These are phyloP conservation scores for Endotricha flammealis DNA, from an alignment of 2,888 invertebrate genomes.

Conservation along the genomic window DNA sequence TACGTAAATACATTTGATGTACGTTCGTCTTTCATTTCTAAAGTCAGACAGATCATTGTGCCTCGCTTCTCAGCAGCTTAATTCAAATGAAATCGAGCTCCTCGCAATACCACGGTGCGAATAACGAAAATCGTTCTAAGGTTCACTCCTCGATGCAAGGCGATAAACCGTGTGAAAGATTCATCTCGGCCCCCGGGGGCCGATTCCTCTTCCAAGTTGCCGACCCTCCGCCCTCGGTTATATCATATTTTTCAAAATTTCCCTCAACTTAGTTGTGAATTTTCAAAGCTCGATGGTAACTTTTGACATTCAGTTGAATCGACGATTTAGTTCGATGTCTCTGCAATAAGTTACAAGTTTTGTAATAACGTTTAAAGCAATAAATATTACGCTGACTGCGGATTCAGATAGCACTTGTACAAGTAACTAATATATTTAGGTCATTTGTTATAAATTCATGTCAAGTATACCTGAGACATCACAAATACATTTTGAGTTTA, in stretches of 20 bases:
- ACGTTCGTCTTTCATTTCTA: too few relatives aligned
- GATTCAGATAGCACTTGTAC: neutral
- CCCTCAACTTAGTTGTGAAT: conserved; percentile 46
- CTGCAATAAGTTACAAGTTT: conserved; percentile 6
- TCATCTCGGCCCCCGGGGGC: conserved; percentile 68
- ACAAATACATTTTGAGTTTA: neutral
- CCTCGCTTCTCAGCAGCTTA: conserved; percentile 13
- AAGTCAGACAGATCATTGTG: conserved; percentile 11
- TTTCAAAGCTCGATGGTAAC: conserved; percentile 35
- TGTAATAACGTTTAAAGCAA: conserved; percentile 2
- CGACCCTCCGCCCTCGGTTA: conserved; percentile 55
- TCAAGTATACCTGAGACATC: too few relatives aligned
- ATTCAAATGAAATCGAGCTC: conserved; percentile 8
- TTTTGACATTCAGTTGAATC: conserved; percentile 54
- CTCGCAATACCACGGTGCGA: conserved; percentile 12
- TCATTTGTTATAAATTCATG: too few relatives aligned
- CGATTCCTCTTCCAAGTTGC: conserved; percentile 69
- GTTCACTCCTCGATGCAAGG: conserved; percentile 65
- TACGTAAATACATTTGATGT: conserved; percentile 2
- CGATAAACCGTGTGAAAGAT: conserved; percentile 74
- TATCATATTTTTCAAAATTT: conserved; percentile 73
- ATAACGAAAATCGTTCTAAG: conserved; percentile 36
- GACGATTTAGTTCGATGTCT: conserved; percentile 32
- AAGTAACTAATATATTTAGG: too few relatives aligned
- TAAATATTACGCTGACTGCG: neutral